These are phyloP conservation scores for Ctenochaetus hawaiiensis DNA, from an alignment of 2,797 vertebrate genomes.

Conservation along the genomic window DNA sequence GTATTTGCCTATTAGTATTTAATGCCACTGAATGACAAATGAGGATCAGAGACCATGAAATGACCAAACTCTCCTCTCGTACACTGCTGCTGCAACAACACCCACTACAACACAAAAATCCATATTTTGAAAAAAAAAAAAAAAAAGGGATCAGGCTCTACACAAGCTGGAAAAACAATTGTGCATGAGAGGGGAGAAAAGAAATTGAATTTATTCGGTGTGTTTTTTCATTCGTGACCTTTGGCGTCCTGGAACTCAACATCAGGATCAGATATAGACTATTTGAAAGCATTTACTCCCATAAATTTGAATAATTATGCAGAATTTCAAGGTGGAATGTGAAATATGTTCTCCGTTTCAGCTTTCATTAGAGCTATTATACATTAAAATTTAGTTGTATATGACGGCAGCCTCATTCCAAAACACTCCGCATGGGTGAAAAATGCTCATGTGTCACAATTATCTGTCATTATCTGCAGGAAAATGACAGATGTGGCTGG, in stretches of 20 bases:
- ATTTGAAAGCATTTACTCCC: constrained; percentile 14
- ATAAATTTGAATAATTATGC: constrained; percentile 27
- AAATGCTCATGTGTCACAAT: neutral
- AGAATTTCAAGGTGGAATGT: neutral
- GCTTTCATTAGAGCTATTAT: constrained; percentile 6
- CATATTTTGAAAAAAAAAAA: constrained; percentile 61
- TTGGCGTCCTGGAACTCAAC: constrained; percentile 28
- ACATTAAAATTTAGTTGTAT: neutral
- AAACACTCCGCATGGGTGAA: neutral
- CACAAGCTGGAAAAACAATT: constrained; percentile 34
- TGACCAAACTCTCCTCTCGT: constrained; percentile 58
- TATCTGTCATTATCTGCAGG: neutral
- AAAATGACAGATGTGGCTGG: neutral
- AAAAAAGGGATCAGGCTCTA: constrained; percentile 43
- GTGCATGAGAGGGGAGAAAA: constrained; percentile 22
- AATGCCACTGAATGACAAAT: constrained; percentile 85
- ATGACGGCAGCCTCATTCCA: neutral
- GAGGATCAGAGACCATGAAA: constrained; percentile 84
- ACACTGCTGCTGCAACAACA: constrained; percentile 23
- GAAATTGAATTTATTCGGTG: constrained; percentile 10
- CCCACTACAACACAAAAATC: constrained; percentile 70
- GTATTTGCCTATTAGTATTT: constrained; percentile 85
- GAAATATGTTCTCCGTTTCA: neutral
- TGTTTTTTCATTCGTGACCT: constrained; percentile 43
- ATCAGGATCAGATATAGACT: neutral